A percentile compares a stretch with the other conserved stretches of the same genome.
Evolutionary conservation across 2,113 vertebrate genomes (phyloP).

Genomic region (Notechis scutatus): DNA sequence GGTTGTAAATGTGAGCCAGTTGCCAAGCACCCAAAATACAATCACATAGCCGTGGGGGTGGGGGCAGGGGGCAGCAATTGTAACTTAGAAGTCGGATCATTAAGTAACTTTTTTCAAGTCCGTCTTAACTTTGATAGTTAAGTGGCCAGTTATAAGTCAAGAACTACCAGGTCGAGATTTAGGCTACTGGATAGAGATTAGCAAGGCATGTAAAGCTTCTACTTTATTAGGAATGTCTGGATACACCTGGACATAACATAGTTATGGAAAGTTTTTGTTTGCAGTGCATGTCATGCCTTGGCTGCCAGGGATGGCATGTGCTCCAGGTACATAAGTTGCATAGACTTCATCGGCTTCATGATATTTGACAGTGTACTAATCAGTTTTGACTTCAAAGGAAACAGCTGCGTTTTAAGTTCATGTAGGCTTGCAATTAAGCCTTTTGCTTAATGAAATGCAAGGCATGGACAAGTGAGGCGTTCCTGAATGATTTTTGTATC

Average conservation of each 20-base stretch:
- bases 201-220: not conserved
- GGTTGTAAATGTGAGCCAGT: not conserved
- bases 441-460: not conserved
- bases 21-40: not conserved
- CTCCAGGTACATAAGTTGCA: not conserved
- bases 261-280: not conserved
- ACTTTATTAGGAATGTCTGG: not conserved
- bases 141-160: not conserved
- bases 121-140: not conserved
- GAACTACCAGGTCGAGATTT: not conserved
- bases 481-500: not conserved
- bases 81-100: not conserved
- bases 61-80: not conserved
- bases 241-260: not conserved
- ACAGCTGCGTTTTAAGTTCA: not conserved
- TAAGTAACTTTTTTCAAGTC: not conserved
- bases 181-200: not conserved
- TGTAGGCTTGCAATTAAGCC: not conserved
- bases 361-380: not conserved
- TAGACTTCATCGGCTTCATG: not conserved
- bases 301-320: not conserved
- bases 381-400: not conserved
- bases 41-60: not conserved
- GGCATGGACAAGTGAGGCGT: not conserved
- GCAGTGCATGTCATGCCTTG: not conserved